Percentiles rank a stretch among this genome's conserved stretches.
phyloP scores from a whole-genome alignment of 2,888 invertebrate species.

The Eutolmus rufibarbis region DNA sequence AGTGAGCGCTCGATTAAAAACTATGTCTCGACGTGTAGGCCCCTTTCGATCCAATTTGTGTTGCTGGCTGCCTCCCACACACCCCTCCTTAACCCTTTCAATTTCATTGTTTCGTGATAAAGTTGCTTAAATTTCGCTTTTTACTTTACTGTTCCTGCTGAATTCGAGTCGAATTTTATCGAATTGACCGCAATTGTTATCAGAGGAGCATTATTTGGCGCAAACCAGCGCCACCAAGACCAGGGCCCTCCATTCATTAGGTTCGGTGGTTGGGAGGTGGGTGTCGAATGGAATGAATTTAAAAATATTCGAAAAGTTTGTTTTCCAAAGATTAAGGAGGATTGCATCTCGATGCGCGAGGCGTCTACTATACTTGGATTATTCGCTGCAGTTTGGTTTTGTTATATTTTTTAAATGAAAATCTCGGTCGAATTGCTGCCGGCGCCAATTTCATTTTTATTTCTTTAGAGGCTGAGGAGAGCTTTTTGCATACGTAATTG shows the following conservation, averaged over 20 bases:
- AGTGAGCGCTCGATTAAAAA: neutral
- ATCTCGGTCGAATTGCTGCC: neutral
- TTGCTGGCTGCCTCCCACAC: neutral
- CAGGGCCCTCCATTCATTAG: neutral
- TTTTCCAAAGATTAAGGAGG: neutral
- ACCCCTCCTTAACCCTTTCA: neutral
- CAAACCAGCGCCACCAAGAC: neutral
- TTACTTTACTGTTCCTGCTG: neutral
- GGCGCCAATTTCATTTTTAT: neutral
- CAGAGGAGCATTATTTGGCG: neutral
- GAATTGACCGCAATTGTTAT: constrained; percentile 12
- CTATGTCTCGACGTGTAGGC: neutral
- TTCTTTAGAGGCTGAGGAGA: neutral
- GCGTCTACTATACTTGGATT: neutral
- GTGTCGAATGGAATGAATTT: neutral
- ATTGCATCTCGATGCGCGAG: neutral
- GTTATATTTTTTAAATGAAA: neutral
- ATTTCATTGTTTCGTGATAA: neutral
- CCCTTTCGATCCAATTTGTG: neutral
- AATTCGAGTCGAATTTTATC: constrained; percentile 6
- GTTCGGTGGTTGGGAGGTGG: neutral
- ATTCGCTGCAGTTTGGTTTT: neutral
- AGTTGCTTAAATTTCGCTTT: neutral
- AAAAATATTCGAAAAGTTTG: neutral
- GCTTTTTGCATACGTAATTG: constrained; percentile 22